Base-by-base conservation (phyloP, 1,140 invertebrate genomes). In the Listronotus oregonensis region DNA sequence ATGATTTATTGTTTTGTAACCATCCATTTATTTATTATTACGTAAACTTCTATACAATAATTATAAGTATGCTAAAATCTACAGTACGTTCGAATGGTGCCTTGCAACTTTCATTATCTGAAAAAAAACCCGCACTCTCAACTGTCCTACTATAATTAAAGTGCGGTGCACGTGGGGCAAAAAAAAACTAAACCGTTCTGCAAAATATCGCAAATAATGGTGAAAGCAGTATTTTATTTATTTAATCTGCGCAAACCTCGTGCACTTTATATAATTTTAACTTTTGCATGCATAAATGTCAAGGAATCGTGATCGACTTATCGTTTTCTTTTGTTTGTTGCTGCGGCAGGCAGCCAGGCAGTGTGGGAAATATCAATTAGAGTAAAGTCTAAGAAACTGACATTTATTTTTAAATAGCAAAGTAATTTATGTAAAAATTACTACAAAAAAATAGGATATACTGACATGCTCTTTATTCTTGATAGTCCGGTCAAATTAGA, bases 251-350 rank as follows among this genome's bases (percentile, higher is more conserved):
- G 7, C 21, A 21, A 27, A 50, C 14, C 47, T 50, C 47, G 47
- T 27, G 31, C 31, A 50, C 18, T 32, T 50, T 50, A 50, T 50
- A 50, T 50, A 50, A 50, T 50, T 21, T 50, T 18, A 50, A 50
- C 47, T 50, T 50, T 50, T 21, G 47, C 47, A 50, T 50, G 18
- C 47, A 50, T 50, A 50, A 50, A 50, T 50, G 47, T 50, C 47
- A 50, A 50, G 47, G 47, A 50, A 50, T 50, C 47, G 47, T 50
- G 47, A 50, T 47, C 44, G 44, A 47, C 11, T 47, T 50, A 27
- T 50, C 34, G 47, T 27, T 50, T n/a, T 50, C 47, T 50, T 50
- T 27, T 50, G 47, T 50, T 32, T 18, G 18, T 27, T 17, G 11
- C 18, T 27, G 18, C 27, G 15, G 18, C 31, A 50, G n/a, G 18